phyloP scores from a whole-genome alignment of 2,797 vertebrate species.

The Platalea minor region DNA sequence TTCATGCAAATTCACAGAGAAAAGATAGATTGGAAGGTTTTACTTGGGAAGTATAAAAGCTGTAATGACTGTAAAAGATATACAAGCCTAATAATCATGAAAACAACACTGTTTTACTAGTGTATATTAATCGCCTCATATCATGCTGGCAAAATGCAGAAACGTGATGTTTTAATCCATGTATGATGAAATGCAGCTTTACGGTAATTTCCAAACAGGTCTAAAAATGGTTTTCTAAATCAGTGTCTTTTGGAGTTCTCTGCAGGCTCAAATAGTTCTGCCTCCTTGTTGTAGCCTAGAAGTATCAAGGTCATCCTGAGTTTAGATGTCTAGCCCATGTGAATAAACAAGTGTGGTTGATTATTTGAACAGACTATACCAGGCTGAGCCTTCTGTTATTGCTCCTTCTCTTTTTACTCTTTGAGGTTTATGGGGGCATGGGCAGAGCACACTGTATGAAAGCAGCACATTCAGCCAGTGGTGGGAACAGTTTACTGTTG shows the following conservation, averaged over 20 bases:
- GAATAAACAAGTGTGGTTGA: conserved; percentile 1
- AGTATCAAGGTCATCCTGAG: background rate
- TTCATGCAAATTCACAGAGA: conserved; percentile 17
- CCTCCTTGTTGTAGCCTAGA: background rate
- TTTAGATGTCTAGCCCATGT: background rate
- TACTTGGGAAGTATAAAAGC: conserved; percentile 2
- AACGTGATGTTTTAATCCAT: background rate
- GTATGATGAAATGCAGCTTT: conserved; percentile 36
- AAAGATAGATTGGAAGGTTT: conserved; percentile 37
- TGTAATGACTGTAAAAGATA: conserved; percentile 32
- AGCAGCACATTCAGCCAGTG: background rate
- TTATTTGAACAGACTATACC: background rate
- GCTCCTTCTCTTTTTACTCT: background rate
- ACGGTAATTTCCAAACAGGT: background rate
- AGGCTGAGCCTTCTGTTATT: background rate
- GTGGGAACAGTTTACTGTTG: background rate
- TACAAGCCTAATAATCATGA: conserved; percentile 40
- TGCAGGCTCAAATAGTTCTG: background rate
- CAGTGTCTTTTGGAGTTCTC: background rate
- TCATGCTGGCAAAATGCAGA: conserved; percentile 28
- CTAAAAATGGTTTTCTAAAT: conserved; percentile 17
- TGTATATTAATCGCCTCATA: background rate
- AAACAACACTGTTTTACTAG: background rate
- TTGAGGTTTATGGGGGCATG: background rate
- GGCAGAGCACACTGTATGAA: background rate